phyloP scores from a whole-genome alignment of 2,888 invertebrate species.

The Drosophila siamana region DNA sequence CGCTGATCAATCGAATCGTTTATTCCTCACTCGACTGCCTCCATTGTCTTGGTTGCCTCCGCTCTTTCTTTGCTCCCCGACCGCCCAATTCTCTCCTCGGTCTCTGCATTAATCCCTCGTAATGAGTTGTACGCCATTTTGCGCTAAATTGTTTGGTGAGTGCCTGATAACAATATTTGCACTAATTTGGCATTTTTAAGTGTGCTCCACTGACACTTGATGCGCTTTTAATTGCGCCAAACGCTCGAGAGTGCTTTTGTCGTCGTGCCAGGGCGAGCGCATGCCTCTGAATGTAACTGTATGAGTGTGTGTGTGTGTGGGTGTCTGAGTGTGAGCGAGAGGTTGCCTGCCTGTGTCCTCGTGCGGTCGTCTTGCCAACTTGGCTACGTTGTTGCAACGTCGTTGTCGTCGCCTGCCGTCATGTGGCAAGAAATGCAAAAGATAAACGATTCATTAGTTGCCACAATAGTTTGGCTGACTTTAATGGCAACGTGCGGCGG shows the following conservation, averaged over 20 bases:
- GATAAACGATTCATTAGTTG: conserved; percentile 83
- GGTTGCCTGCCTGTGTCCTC: conserved; percentile 40
- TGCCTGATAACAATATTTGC: conserved; percentile 84
- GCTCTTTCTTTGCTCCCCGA: not conserved
- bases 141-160: conserved; percentile 83
- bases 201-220: conserved; percentile 84
- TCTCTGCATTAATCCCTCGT: conserved; percentile 80
- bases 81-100: not conserved
- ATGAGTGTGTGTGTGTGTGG: not conserved
- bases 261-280: conserved; percentile 24
- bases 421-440: conserved; percentile 79
- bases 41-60: conserved; percentile 9
- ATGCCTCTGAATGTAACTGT: not conserved
- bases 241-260: conserved; percentile 76
- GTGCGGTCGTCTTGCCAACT: conserved; percentile 65
- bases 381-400: conserved; percentile 61
- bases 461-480: conserved; percentile 52
- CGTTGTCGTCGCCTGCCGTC: conserved; percentile 35
- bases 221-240: conserved; percentile 85
- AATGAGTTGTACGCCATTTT: conserved; percentile 84
- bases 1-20: not conserved
- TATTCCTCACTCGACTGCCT: conserved; percentile 1
- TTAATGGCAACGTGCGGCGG: conserved; percentile 41
- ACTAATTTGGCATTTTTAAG: conserved; percentile 85
- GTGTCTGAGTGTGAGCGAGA: conserved; percentile 11